Evolutionary conservation across 2,888 invertebrate genomes (phyloP).

Genomic region (Drosophila ezoana): DNA sequence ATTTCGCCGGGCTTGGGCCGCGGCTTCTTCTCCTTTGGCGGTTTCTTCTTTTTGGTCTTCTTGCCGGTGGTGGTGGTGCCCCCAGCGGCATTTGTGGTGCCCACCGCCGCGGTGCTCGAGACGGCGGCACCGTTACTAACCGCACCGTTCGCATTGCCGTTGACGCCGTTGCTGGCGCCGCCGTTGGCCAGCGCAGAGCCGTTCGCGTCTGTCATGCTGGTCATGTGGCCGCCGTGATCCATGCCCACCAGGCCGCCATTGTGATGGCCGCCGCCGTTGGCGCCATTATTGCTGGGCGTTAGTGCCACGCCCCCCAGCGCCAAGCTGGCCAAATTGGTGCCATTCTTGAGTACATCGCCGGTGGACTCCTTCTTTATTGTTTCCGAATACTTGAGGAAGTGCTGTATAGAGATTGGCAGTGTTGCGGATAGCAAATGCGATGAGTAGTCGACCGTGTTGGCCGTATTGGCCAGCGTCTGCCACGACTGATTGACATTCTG

Average conservation of each 20-base stretch:
- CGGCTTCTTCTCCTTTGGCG: conserved; percentile 91
- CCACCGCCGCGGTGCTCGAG: conserved; percentile 84
- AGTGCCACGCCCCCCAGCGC: conserved; percentile 83
- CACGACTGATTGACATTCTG: conserved; percentile 85
- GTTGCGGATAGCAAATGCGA: conserved; percentile 85
- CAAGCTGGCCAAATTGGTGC: conserved; percentile 84
- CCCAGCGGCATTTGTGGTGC: conserved; percentile 85
- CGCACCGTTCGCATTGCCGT: conserved; percentile 66
- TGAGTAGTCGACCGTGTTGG: conserved; percentile 85
- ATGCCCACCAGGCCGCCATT: conserved; percentile 80
- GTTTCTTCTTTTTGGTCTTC: conserved; percentile 86
- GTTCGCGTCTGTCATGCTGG: conserved; percentile 80
- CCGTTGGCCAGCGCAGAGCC: conserved; percentile 64
- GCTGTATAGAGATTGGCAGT: conserved; percentile 85
- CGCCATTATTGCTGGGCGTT: conserved; percentile 78
- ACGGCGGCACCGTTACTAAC: conserved; percentile 74
- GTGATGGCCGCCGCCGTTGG: conserved; percentile 78
- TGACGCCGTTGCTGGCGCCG: conserved; percentile 62
- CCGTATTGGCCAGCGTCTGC: conserved; percentile 85
- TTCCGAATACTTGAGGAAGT: conserved; percentile 85
- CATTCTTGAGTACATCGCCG: conserved; percentile 84
- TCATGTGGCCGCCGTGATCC: conserved; percentile 82
- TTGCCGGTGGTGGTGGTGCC: conserved; percentile 83
- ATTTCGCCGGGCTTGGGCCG: conserved; percentile 88
- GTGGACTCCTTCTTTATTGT: conserved; percentile 85